Evolutionary conservation across 2,797 vertebrate genomes (phyloP).

Genomic region (Mionectes olivaceus): DNA sequence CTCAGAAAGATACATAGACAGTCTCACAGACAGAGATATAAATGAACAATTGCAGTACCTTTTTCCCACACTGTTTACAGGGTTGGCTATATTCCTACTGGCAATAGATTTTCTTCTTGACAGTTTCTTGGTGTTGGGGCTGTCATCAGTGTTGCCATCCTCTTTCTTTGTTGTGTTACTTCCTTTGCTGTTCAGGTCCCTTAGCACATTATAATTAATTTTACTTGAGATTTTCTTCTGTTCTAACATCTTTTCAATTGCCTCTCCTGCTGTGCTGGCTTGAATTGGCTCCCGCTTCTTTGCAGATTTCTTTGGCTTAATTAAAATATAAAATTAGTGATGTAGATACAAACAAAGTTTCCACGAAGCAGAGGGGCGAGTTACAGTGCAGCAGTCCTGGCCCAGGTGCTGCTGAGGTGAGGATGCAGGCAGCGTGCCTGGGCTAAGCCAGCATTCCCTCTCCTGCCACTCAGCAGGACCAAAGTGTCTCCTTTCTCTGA

Average conservation of each 20-base stretch:
- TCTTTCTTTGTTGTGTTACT: conserved; percentile 75
- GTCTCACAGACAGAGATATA: conserved; percentile 30
- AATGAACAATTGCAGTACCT: conserved; percentile 82
- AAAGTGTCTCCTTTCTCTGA: background rate
- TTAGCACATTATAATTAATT: conserved; percentile 97
- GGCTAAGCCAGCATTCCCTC: background rate
- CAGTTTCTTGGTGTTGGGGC: conserved; percentile 63
- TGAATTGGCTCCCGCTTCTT: conserved; percentile 85
- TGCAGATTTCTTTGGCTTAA: conserved; percentile 81
- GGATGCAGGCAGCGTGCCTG: background rate
- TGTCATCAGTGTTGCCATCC: conserved; percentile 24
- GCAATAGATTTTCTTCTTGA: conserved; percentile 74
- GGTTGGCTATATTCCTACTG: conserved; percentile 77
- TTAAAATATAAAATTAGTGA: conserved; percentile 61
- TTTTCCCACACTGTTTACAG: conserved; percentile 85
- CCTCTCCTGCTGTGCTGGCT: conserved; percentile 92
- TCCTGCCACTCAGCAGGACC: background rate
- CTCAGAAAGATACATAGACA: conserved; percentile 60
- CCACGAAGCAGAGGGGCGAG: background rate
- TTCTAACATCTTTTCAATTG: conserved; percentile 97
- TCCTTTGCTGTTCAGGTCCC: conserved; percentile 88
- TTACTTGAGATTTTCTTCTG: conserved; percentile 96
- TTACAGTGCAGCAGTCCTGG: conserved; percentile 8
- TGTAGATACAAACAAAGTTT: conserved; percentile 59
- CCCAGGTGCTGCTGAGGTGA: background rate